These are phyloP conservation scores for Ophion obscuratus DNA, from an alignment of 2,888 invertebrate genomes.

Conservation along the genomic window DNA sequence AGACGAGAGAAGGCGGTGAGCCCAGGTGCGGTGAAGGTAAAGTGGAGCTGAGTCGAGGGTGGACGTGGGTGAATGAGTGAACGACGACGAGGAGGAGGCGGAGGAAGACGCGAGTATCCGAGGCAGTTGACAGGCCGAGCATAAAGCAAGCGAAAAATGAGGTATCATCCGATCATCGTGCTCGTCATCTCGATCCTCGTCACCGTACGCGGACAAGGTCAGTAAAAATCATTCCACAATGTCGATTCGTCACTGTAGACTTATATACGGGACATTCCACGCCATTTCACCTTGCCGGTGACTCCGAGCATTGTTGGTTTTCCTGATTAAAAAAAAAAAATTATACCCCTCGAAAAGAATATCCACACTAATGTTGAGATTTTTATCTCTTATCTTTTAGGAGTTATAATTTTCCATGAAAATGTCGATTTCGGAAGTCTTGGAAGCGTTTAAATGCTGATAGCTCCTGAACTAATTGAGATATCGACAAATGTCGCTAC, in stretches of 20 bases:
- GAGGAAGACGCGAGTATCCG: constrained; percentile 36
- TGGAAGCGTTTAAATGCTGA: too few relatives aligned
- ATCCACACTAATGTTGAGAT: too few relatives aligned
- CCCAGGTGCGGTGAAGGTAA: constrained; percentile 60
- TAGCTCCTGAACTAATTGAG: too few relatives aligned
- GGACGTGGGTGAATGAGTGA: constrained; percentile 66
- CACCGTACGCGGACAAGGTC: constrained; percentile 81
- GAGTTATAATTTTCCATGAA: too few relatives aligned
- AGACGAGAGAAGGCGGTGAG: constrained; percentile 50
- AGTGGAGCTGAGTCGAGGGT: constrained; percentile 53
- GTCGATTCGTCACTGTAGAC: neutral
- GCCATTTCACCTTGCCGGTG: too few relatives aligned
- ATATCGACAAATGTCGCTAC: too few relatives aligned
- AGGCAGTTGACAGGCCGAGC: constrained; percentile 47
- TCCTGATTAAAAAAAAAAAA: too few relatives aligned
- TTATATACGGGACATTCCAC: too few relatives aligned
- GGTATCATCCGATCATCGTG: constrained; percentile 76
- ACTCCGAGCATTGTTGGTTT: too few relatives aligned
- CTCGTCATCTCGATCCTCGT: constrained; percentile 75
- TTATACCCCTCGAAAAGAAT: too few relatives aligned
- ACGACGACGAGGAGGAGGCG: constrained; percentile 58
- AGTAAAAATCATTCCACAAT: constrained; percentile 68
- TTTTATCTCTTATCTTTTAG: too few relatives aligned
- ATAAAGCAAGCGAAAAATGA: constrained; percentile 71
- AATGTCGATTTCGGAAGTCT: too few relatives aligned